A percentile compares a stretch with the other conserved stretches of the same genome.
phyloP scores from a whole-genome alignment of 64 coral and sea anemone species.

The Montipora cactus region DNA sequence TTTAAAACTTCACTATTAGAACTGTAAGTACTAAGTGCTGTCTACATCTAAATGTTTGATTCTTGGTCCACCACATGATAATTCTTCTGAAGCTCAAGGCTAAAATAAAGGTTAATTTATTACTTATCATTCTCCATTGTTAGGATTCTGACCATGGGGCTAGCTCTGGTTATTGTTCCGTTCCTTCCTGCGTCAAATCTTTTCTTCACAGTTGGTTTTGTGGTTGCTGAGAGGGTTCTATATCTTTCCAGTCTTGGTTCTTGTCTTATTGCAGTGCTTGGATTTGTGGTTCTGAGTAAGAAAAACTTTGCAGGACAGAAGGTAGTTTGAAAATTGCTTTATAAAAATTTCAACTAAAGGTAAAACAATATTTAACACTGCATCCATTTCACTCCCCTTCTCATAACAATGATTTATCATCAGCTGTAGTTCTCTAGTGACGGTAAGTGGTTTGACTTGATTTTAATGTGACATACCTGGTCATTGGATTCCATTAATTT shows the following conservation, averaged over 20 bases:
- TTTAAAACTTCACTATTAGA: neutral
- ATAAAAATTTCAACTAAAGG: neutral
- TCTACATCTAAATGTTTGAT: neutral
- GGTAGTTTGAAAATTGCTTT: neutral
- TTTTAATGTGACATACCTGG: no score
- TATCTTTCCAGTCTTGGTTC: slow-evolving; percentile 87
- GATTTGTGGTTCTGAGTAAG: slow-evolving; percentile 43
- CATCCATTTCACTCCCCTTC: no score
- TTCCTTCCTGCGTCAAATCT: slow-evolving; percentile 90
- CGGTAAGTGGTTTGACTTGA: no score
- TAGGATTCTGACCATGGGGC: slow-evolving; percentile 82
- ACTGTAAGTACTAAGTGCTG: neutral
- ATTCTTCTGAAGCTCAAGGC: no score
- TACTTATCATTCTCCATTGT: neutral
- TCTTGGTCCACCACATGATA: neutral
- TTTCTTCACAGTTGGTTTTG: slow-evolving; percentile 96
- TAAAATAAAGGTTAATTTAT: no score
- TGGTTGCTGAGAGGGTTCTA: slow-evolving; percentile 87
- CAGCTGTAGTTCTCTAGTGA: no score
- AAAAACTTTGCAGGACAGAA: slow-evolving; percentile 39
- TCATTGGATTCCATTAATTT: no score
- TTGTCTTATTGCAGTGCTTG: slow-evolving; percentile 81
- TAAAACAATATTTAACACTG: no score
- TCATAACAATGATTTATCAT: no score
- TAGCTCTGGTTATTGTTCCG: slow-evolving; percentile 77